Evolutionary conservation across 1,140 invertebrate genomes (phyloP), one percentile per base, ranked within the genome.

Genomic region (Anthonomus grandis): DNA sequence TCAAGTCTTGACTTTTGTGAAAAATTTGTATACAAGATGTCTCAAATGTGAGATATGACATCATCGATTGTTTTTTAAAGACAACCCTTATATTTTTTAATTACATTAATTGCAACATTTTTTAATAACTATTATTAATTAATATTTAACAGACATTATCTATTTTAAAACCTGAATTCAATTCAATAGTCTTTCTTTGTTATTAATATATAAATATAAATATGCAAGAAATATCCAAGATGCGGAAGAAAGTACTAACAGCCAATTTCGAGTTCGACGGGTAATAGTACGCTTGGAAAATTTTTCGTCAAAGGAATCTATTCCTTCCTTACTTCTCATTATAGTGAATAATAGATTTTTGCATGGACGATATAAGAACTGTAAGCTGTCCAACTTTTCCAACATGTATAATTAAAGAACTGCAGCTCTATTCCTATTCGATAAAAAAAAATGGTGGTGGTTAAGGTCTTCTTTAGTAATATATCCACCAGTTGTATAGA

Each of bases 321-420:
- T 65, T 4, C 66, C 71, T 0, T 64, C 65, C 65, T 72, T 74
- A 1, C 66, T 72, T 22, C 34, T n/a, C 18, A 55, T 75, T 74
- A 41, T 74, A 69, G 45, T 61, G 59, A 3, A 59, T 23, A 34
- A 73, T 67, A 9, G 71, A 68, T 51, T 66, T 55, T 17, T 68
- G 64, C 48, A 63, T 66, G 8, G 63, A 60, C 36, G 65, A 67
- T 25, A 70, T 34, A 9, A 70, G 27, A 12, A 70, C 19, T 45
- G 42, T 45, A 23, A 22, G 17, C 19, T 22, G 18, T 23, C 42
- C 42, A 45, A 21, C 1, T 13, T 45, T 45, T 6, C 42, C 42
- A 1, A 22, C 1, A 22, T 22, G 15, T 10, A 19, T 21, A 17
- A 45, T 45, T 45, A 15, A 8, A 27, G 27, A 31, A 31, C 27